Evolutionary conservation across 2,113 vertebrate genomes (phyloP), one percentile per base, ranked within the genome.

Genomic region (Chinchilla lanigera): DNA sequence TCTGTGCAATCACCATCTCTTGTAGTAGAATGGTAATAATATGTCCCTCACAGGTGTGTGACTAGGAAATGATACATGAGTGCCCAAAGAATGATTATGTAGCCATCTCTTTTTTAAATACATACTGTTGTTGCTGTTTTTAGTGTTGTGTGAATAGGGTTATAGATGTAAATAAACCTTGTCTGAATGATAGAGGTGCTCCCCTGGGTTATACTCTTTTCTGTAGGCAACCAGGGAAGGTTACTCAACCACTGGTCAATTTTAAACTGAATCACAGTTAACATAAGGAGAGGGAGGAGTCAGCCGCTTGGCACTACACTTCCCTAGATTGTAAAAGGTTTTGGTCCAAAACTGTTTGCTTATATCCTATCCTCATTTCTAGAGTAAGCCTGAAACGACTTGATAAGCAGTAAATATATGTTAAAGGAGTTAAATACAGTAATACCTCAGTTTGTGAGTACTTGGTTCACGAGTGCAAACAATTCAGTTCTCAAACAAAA

Each of bases 191-290:
- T 33, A 50, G 33, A 35, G 30, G 30, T 41, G 6, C 3, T 93
- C 1, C 8, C 5, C 41, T 50, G 3, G 3, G 1, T 3, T 20
- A 52, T 14, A 17, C 28, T 0, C 0, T n/a, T 61, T 78, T 41
- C 13, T 77, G n/a, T 0, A 33, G 38, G 5, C 30, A 69, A 47
- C 50, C 20, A 65, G 24, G 6, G 35, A 1, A 89, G 17, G 3
- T 33, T 60, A 8, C 30, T 4, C 2, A 80, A 52, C 47, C 28
- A 52, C 8, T 35, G 54, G 5, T 30, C 2, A 35, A 35, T 26
- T 73, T 63, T 56, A 33, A 83, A 52, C 12, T 89, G n/a, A 83
- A 10, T 0, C 1, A 71, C 80, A 80, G 75, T 52, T 26, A 86
- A 35, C 10, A 28, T 38, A n/a, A 54, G 81, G 20, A 82, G 60